These are phyloP conservation scores for Vombatus ursinus DNA, from an alignment of 2,113 vertebrate species.

Conservation along the genomic window DNA sequence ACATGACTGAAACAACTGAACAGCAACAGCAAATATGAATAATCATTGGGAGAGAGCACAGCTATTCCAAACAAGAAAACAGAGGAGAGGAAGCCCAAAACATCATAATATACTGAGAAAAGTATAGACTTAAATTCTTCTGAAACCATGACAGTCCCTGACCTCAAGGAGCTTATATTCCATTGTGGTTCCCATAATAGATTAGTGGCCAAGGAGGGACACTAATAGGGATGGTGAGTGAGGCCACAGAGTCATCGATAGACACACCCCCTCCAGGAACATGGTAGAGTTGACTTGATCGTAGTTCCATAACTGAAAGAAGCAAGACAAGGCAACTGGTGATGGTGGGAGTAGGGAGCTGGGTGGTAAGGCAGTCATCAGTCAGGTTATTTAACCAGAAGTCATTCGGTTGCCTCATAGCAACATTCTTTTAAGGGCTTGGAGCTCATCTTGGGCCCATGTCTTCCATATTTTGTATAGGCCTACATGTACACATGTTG, in stretches of 20 bases:
- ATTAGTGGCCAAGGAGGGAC: background rate
- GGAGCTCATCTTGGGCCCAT: background rate
- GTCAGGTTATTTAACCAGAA: background rate
- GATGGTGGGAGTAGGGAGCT: background rate
- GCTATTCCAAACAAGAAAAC: background rate
- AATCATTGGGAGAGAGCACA: background rate
- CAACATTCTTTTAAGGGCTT: background rate
- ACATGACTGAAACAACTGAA: background rate
- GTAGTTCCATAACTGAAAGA: background rate
- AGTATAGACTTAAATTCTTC: background rate
- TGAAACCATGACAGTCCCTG: background rate
- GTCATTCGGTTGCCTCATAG: background rate
- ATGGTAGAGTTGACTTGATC: background rate
- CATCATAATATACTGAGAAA: background rate
- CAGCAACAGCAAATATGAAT: background rate
- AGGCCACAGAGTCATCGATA: rapidly evolving
- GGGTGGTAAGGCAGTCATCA: background rate
- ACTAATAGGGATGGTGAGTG: background rate
- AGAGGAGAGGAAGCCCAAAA: background rate
- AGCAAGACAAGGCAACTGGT: background rate
- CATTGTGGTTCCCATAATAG: background rate
- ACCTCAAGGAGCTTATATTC: background rate
- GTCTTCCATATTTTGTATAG: background rate
- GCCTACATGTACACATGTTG: background rate
- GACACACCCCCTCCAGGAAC: background rate